Conservation (phyloP, 2,888 invertebrate species). For the Oscheius onirici region DNA sequence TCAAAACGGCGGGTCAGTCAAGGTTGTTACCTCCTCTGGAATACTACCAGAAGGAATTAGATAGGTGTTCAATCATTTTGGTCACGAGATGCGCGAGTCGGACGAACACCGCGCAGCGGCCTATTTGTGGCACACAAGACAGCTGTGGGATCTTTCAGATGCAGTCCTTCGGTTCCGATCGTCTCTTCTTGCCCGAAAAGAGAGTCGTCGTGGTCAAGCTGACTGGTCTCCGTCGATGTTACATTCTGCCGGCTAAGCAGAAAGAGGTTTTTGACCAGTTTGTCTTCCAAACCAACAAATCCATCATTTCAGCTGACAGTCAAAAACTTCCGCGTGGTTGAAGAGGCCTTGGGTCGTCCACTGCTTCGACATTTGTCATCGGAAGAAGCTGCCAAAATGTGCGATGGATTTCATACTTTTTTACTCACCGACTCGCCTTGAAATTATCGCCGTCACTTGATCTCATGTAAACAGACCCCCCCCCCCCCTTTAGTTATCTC, state of each 20-base stretch:
- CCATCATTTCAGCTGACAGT: conserved; percentile 9
- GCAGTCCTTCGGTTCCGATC: conserved; percentile 24
- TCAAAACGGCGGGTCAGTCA: conserved; percentile 4
- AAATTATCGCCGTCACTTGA: background rate
- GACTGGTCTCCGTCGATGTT: conserved; percentile 38
- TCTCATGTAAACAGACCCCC: conserved; percentile 13
- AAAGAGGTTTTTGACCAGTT: conserved; percentile 4
- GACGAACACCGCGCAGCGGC: conserved; percentile 25
- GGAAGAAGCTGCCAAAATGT: conserved; percentile 22
- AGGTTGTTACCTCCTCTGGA: background rate
- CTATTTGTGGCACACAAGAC: conserved; percentile 19
- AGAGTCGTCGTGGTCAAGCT: conserved; percentile 45
- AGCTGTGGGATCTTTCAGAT: conserved; percentile 21
- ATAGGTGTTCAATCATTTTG: conserved; percentile 14
- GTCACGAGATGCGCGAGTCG: conserved; percentile 12
- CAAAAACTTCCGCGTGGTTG: conserved; percentile 25
- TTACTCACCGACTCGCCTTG: background rate
- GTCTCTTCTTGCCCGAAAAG: conserved; percentile 26
- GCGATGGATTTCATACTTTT: conserved; percentile 22
- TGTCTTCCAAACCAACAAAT: background rate
- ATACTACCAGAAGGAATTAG: conserved; percentile 10
- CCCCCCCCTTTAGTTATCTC: conserved; percentile 1
- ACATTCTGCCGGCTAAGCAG: conserved; percentile 35
- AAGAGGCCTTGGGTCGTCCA: conserved; percentile 12
- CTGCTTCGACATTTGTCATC: conserved; percentile 20